Conservation (phyloP, 2,888 invertebrate genomes). For the Ctena decussata region DNA sequence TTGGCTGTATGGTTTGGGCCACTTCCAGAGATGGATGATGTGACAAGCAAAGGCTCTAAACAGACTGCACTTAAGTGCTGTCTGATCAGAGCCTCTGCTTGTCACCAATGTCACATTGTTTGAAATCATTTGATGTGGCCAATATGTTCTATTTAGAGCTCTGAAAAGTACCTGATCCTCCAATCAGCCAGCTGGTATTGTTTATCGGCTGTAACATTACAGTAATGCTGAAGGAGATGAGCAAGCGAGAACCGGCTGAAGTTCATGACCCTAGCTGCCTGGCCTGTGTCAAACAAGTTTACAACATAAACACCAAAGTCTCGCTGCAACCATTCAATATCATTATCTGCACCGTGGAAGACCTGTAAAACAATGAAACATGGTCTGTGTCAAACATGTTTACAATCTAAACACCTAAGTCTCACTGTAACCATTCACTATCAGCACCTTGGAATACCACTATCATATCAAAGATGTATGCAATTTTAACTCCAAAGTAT, state of each 20-base stretch:
- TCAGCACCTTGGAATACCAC: slow-evolving; percentile 98
- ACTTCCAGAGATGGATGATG: no score
- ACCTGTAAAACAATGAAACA: slow-evolving; percentile 89
- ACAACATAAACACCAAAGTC: slow-evolving; percentile 98
- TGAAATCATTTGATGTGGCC: no score
- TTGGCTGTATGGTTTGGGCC: no score
- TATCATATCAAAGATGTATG: slow-evolving; percentile 32
- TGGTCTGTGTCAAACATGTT: slow-evolving; percentile 99
- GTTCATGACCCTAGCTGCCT: slow-evolving; percentile 93
- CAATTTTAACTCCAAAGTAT: no score
- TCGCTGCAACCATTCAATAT: slow-evolving; percentile 97
- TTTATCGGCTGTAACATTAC: slow-evolving; percentile 94
- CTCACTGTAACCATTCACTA: slow-evolving; percentile 97
- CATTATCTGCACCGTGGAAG: slow-evolving; percentile 96
- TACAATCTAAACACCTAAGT: slow-evolving; percentile 97
- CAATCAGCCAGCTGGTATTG: slow-evolving; percentile 98
- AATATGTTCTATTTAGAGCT: no score
- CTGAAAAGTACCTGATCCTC: slow-evolving; percentile 94
- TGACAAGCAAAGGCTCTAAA: no score
- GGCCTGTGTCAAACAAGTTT: slow-evolving; percentile 98
- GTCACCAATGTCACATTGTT: no score
- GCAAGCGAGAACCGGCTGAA: slow-evolving; percentile 91
- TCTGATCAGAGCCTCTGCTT: no score
- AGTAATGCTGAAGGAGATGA: slow-evolving; percentile 93
- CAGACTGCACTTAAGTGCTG: no score